Conservation (phyloP, 2,888 invertebrate species). For the Apoda limacodes region DNA sequence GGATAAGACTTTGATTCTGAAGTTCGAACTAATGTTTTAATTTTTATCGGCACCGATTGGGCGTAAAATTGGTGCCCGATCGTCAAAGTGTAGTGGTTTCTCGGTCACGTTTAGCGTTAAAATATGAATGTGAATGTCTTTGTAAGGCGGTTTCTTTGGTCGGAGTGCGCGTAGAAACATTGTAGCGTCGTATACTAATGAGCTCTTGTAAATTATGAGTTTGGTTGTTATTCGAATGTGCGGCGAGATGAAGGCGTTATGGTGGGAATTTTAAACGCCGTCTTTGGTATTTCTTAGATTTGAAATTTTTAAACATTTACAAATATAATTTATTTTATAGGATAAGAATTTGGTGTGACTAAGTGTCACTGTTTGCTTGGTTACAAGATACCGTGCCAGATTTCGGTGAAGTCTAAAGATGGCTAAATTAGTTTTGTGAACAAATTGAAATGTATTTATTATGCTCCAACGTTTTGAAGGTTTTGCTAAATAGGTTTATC, state of each 20-base stretch:
- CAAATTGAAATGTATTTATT: too few relatives aligned
- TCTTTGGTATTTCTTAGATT: constrained; percentile 38
- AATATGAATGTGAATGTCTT: constrained; percentile 57
- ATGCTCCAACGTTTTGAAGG: too few relatives aligned
- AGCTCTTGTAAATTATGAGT: constrained; percentile 52
- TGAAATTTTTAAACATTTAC: too few relatives aligned
- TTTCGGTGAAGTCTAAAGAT: too few relatives aligned
- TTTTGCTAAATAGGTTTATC: too few relatives aligned
- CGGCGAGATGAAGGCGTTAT: constrained; percentile 58
- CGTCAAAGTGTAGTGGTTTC: constrained; percentile 45
- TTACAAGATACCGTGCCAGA: too few relatives aligned
- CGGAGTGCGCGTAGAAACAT: constrained; percentile 32
- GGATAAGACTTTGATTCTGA: too few relatives aligned
- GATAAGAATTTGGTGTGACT: too few relatives aligned
- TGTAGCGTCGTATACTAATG: constrained; percentile 53
- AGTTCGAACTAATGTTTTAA: constrained; percentile 55
- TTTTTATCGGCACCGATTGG: constrained; percentile 58
- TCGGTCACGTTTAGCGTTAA: constrained; percentile 55
- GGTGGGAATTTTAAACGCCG: constrained; percentile 48
- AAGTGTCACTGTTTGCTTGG: too few relatives aligned
- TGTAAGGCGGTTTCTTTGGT: constrained; percentile 45
- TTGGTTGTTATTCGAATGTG: constrained; percentile 42
- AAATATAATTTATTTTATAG: too few relatives aligned
- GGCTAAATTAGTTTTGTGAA: too few relatives aligned
- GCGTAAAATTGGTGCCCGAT: constrained; percentile 57